Evolutionary conservation across 2,113 vertebrate genomes (phyloP).

Genomic region (Cheirogaleus medius): DNA sequence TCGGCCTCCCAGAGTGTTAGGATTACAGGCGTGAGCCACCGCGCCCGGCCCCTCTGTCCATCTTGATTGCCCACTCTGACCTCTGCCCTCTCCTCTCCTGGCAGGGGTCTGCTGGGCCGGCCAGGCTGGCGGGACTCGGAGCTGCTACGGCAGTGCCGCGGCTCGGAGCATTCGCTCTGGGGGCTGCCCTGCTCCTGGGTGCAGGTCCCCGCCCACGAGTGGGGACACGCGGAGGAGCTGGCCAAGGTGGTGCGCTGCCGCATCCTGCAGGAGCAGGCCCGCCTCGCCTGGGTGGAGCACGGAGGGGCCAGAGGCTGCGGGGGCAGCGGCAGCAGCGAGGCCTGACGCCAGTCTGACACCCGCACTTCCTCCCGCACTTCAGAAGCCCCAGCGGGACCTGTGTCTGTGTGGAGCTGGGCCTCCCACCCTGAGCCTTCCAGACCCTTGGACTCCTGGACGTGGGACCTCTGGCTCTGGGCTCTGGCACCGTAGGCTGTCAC

Average conservation of each 20-base stretch:
- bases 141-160: conserved; percentile 82
- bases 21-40: no score
- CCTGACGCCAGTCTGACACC: neutral
- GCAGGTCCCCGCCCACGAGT: conserved; percentile 73
- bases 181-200: conserved; percentile 83
- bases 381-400: neutral
- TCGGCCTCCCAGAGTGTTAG: no score
- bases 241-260: conserved; percentile 84
- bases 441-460: accelerated
- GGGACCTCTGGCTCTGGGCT: neutral
- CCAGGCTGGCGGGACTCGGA: conserved; percentile 80
- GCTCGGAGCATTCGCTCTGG: conserved; percentile 76
- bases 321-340: conserved; percentile 69
- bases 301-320: accelerated
- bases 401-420: neutral
- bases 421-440: neutral
- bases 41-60: no score
- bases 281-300: conserved; percentile 84
- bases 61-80: neutral
- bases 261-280: conserved; percentile 86
- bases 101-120: conserved; percentile 84
- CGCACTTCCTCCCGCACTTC: accelerated
- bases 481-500: neutral
- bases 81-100: accelerated
- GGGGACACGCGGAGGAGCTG: conserved; percentile 81